A percentile compares a stretch with the other conserved stretches of the same genome.
Conservation (phyloP, 2,888 invertebrate genomes). For the Brachypterus glaber region DNA sequence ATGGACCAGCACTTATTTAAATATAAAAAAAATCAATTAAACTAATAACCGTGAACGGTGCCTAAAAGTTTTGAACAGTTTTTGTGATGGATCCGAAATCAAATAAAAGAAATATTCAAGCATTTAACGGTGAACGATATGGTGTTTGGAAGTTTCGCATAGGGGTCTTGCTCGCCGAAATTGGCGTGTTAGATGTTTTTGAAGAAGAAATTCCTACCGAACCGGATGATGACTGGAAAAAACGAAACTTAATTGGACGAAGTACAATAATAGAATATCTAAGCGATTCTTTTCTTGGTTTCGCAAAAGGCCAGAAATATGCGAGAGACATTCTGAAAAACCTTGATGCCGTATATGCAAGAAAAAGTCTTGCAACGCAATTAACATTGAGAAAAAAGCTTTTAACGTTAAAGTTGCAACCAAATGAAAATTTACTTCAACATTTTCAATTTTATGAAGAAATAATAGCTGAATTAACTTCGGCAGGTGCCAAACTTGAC, state of each 20-base stretch:
- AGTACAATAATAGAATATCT: conserved; percentile 11
- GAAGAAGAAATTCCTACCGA: conserved; percentile 6
- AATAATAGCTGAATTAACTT: conserved; percentile 28
- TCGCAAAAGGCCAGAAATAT: conserved; percentile 6
- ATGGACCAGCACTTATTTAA: too few relatives aligned
- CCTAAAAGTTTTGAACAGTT: too few relatives aligned
- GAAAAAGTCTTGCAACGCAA: conserved; percentile 24
- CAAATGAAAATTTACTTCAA: conserved; percentile 16
- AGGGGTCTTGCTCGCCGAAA: conserved; percentile 8
- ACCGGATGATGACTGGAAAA: conserved; percentile 9
- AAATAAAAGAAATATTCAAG: conserved; percentile 13
- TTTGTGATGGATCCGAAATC: too few relatives aligned
- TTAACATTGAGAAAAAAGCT: conserved; percentile 22
- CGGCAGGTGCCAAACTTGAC: conserved; percentile 31
- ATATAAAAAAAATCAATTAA: too few relatives aligned
- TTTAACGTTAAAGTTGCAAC: conserved; percentile 21
- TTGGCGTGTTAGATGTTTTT: conserved; percentile 10
- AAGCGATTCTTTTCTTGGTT: conserved; percentile 9
- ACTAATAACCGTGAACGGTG: too few relatives aligned
- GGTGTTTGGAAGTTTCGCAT: conserved; percentile 12
- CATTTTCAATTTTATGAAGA: conserved; percentile 32
- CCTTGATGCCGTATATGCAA: conserved; percentile 9
- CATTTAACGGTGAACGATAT: conserved; percentile 7
- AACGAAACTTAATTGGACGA: conserved; percentile 7
- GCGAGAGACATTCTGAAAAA: conserved; percentile 7